These are phyloP conservation scores for Tubulanus polymorphus DNA, from an alignment of 2,888 invertebrate genomes.

Conservation along the genomic window DNA sequence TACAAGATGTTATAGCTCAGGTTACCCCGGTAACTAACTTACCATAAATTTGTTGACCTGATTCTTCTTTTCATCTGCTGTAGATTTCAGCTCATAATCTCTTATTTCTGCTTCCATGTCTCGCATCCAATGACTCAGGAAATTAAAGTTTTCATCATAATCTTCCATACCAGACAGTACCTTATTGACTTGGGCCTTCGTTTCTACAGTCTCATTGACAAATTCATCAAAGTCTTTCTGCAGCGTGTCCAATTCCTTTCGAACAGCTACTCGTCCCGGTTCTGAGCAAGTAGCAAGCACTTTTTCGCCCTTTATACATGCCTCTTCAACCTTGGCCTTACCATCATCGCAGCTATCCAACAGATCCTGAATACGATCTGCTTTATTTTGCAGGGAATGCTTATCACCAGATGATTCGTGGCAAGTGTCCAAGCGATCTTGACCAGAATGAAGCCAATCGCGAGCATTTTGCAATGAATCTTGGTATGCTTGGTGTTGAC, in stretches of 20 bases:
- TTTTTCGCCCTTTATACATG: constrained; percentile 83
- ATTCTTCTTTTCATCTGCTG: constrained; percentile 73
- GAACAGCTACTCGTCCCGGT: constrained; percentile 83
- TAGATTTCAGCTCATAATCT: constrained; percentile 76
- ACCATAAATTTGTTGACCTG: constrained; percentile 73
- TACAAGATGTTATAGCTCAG: background rate
- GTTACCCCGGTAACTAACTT: constrained; percentile 5
- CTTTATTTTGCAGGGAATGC: constrained; percentile 61
- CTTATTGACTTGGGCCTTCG: constrained; percentile 78
- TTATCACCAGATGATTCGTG: constrained; percentile 84
- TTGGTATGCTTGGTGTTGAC: constrained; percentile 42
- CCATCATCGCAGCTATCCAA: constrained; percentile 35
- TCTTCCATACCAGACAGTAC: constrained; percentile 74
- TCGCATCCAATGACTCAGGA: constrained; percentile 78
- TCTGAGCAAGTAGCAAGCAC: constrained; percentile 87
- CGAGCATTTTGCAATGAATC: constrained; percentile 66
- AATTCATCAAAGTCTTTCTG: constrained; percentile 83
- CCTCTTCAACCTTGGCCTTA: constrained; percentile 70
- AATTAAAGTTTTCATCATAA: constrained; percentile 73
- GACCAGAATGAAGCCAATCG: constrained; percentile 78
- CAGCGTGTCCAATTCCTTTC: constrained; percentile 76
- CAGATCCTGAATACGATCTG: constrained; percentile 44
- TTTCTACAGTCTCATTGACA: constrained; percentile 75
- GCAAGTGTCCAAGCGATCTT: constrained; percentile 73
- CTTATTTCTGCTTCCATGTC: constrained; percentile 78